Evolutionary conservation across 1,140 invertebrate genomes (phyloP), one percentile per base, ranked within the genome.

Genomic region (Drosophila takahashii): DNA sequence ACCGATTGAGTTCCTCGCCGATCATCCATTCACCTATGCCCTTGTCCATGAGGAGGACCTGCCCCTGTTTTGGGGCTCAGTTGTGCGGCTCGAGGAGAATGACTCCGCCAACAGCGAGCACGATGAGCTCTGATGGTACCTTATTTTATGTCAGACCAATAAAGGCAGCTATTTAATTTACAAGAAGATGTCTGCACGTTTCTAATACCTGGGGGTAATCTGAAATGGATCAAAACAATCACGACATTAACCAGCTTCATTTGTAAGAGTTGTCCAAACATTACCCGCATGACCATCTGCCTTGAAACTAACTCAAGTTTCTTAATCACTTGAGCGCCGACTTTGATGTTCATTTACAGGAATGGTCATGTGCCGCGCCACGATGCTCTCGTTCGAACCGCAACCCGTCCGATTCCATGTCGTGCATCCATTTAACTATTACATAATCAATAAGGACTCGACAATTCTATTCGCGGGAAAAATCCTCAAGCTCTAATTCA

Each of bases 1-100:
- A 48, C 77, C 76, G 6, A 52, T 70, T 54, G 62, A 81, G 44
- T 90, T 91, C 66, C 67, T 59, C 29, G 80, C 75, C 56, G 86
- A 91, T 77, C 90, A 89, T 89, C 90, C 83, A 83, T 91, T 90
- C 72, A 74, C 77, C 59, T 91, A 86, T 89, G 36, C 60, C 51
- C 64, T 91, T 44, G 16, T 44, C 26, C 78, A 91, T 57, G 41
- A 41, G 52, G 52, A 61, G 48, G 42, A 57, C 16, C 18, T 79
- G 22, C 52, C 75, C 8, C 34, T 91, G 13, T 91, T 91, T 56
- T 50, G 64, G 61, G 90, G 90, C 34, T 67, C 81, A 22, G 61
- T 91, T 29, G 48, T 61, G 29, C 79, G 18, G n/a, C 59, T 81
- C 22, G 48, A 71, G 42, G 78, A 18, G 51, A 41, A 18, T 13